These are phyloP conservation scores for Epinephelus moara DNA, from an alignment of 2,113 vertebrate genomes.

Conservation along the genomic window DNA sequence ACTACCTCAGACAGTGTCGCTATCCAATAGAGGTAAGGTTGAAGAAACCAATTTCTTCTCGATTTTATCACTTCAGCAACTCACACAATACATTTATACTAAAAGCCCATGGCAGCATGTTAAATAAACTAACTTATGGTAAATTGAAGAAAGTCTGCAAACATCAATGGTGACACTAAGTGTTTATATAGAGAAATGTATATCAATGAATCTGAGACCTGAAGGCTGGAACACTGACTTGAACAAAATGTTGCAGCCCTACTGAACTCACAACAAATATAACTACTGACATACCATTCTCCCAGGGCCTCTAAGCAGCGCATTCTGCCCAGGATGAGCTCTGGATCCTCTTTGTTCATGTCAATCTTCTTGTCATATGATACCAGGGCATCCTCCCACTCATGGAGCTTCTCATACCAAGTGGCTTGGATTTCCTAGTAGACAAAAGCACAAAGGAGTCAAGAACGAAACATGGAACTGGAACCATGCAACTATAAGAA, in stretches of 20 bases:
- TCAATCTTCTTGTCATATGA: slow-evolving; percentile 99
- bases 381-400: slow-evolving; percentile 97
- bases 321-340: slow-evolving; percentile 97
- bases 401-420: slow-evolving; percentile 99
- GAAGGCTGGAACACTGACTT: neutral
- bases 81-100: neutral
- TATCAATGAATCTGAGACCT: slow-evolving; percentile 6
- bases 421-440: slow-evolving; percentile 97
- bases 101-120: neutral
- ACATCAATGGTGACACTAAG: neutral
- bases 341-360: slow-evolving; percentile 97
- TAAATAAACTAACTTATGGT: neutral
- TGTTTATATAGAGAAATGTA: neutral
- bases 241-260: neutral
- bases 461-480: neutral
- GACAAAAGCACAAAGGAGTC: neutral
- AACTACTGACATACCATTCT: slow-evolving; percentile 91
- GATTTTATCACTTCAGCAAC: slow-evolving; percentile 14
- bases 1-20: slow-evolving; percentile 6
- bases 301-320: slow-evolving; percentile 97
- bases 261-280: slow-evolving; percentile 1
- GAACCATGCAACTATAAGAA: neutral
- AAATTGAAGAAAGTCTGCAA: slow-evolving; percentile 7
- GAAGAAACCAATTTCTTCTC: neutral
- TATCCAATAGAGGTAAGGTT: slow-evolving; percentile 23